These are phyloP conservation scores for Athalia rosae DNA, from an alignment of 2,888 invertebrate genomes.

Conservation along the genomic window DNA sequence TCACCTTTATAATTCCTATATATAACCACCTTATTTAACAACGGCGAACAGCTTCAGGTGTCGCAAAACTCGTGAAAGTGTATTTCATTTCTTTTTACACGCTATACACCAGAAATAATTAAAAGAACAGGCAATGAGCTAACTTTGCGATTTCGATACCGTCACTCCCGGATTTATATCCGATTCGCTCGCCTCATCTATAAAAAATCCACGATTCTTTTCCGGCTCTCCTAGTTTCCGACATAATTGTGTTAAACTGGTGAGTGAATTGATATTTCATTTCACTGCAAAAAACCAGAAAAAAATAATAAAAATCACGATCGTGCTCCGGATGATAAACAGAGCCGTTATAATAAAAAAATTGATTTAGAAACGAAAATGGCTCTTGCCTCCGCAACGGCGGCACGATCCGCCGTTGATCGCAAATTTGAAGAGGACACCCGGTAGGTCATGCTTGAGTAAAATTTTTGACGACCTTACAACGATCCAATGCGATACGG, in stretches of 20 bases:
- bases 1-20: constrained; percentile 37
- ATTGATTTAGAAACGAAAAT: constrained; percentile 16
- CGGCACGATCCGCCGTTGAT: too few species aligned
- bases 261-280: constrained; percentile 20
- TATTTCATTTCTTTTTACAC: constrained; percentile 33
- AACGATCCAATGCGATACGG: neutral
- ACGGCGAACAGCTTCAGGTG: neutral
- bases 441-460: constrained; percentile 25
- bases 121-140: constrained; percentile 24
- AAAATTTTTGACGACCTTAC: constrained; percentile 12
- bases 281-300: neutral
- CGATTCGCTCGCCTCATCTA: neutral
- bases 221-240: neutral
- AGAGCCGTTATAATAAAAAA: neutral
- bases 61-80: constrained; percentile 42
- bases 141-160: constrained; percentile 18
- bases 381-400: neutral
- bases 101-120: neutral
- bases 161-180: neutral
- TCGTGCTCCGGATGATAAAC: neutral
- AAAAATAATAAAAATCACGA: neutral
- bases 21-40: neutral
- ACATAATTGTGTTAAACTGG: constrained; percentile 6
- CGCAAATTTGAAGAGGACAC: too few species aligned
- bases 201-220: constrained; percentile 5